These are phyloP conservation scores for Idaea biselata DNA, from an alignment of 2,888 invertebrate species.

Conservation along the genomic window DNA sequence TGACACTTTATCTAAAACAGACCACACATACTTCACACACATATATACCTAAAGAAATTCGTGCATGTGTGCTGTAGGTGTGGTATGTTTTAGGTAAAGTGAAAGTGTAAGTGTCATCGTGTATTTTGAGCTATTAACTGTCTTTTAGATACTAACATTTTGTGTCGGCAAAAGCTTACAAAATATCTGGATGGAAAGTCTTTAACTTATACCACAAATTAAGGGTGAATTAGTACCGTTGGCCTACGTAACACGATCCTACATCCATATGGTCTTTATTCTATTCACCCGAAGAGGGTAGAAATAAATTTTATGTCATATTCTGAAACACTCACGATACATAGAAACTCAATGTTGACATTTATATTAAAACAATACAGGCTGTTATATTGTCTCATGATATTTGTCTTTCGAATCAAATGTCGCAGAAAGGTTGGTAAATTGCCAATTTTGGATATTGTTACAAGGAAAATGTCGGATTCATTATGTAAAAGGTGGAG, in stretches of 20 bases:
- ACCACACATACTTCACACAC: too few species aligned
- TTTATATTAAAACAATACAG: conserved; percentile 70
- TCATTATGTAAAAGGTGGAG: conserved; percentile 30
- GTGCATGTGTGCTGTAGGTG: too few species aligned
- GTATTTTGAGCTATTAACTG: too few species aligned
- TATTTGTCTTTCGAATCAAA: conserved; percentile 50
- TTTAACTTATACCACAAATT: conserved; percentile 32
- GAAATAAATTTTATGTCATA: conserved; percentile 77
- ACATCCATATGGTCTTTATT: conserved; percentile 76
- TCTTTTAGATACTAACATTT: too few species aligned
- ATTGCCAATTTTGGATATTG: conserved; percentile 37
- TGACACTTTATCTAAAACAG: too few species aligned
- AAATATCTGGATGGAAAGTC: conserved; percentile 24
- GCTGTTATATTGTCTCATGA: conserved; percentile 53
- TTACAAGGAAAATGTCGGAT: conserved; percentile 43
- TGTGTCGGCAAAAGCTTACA: too few species aligned
- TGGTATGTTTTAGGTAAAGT: too few species aligned
- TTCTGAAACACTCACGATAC: conserved; percentile 45
- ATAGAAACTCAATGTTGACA: conserved; percentile 71
- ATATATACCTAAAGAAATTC: too few species aligned
- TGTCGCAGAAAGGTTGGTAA: conserved; percentile 48
- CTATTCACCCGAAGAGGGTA: conserved; percentile 65
- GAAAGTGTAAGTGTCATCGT: too few species aligned
- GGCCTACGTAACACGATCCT: conserved; percentile 67
- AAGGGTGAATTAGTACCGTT: conserved; percentile 59